Base-by-base conservation (phyloP, 2,113 vertebrate genomes). In the Petromus typicus region DNA sequence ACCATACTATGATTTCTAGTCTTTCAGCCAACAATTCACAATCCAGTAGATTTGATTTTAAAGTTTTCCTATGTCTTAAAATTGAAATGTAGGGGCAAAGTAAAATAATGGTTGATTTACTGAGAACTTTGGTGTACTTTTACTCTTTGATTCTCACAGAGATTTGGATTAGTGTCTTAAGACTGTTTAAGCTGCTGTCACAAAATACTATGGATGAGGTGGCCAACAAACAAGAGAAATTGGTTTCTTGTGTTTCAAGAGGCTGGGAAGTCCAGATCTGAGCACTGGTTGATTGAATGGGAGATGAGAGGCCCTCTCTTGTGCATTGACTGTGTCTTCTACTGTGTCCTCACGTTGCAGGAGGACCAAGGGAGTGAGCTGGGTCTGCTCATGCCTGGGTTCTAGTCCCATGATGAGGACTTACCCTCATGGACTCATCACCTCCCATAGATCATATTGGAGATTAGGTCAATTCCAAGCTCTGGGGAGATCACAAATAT, bases 31-130 rank as follows among this genome's bases (percentile, higher is more conserved):
- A 17, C 4, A 6, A 67, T 30, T 75, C 16, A 86, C 23, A 7
- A 54, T 73, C 54, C 87, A 92, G 61, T 81, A 71, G 7, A 56
- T 82, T 92, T 61, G 5, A 71, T 54, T 95, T 90, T 79, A 54
- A 59, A 67, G 69, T 88, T 89, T 90, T 88, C 30, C 16, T 83
- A 37, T 48, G 17, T 93, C 66, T 95, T 96, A 34, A 94, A 88
- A 54, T 51, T 92, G 80, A 18, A 83, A 14, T 92, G 89, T 66
- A 79, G n/a, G 67, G 17, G 27, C 11, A 85, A 89, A 40, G 22
- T 76, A 40, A n/a, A 59, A 91, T 73, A 93, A 79, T 23, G 17
- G 34, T 56, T 93, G 54, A 63, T 69, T 85, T 88, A 37, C 45
- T 59, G 59, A 89, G 63, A 13, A 66, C n/a, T 37, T 85, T 88